Evolutionary conservation across 2,797 vertebrate species (phyloP).

Genomic region (Arctocebus calabarensis): DNA sequence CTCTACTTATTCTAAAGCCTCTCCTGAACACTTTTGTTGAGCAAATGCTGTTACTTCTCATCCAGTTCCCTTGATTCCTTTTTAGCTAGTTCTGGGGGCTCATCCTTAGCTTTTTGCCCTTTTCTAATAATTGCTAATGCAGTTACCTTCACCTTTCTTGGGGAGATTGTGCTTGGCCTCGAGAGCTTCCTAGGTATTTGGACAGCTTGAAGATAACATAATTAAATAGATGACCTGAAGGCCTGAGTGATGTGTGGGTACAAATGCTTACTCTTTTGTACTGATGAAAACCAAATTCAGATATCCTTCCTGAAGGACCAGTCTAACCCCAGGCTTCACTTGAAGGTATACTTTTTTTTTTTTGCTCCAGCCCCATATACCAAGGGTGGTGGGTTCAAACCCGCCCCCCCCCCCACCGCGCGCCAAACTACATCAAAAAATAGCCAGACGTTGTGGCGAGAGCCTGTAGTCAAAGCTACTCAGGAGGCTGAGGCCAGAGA

Average conservation of each 20-base stretch:
- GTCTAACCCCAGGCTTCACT: neutral
- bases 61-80: rapidly evolving
- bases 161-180: neutral
- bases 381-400: too few species aligned
- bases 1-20: neutral
- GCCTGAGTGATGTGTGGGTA: neutral
- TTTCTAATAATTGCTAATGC: neutral
- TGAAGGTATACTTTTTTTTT: too few species aligned
- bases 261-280: neutral
- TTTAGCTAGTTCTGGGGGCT: neutral
- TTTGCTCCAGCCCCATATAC: too few species aligned
- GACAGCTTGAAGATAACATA: neutral
- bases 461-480: too few species aligned
- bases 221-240: neutral
- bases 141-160: neutral
- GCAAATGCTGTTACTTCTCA: neutral
- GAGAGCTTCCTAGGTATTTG: neutral
- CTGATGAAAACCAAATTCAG: neutral
- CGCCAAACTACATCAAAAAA: too few species aligned
- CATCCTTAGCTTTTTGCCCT: too few species aligned
- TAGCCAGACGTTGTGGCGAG: too few species aligned
- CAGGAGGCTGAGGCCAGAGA: too few species aligned
- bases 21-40: neutral
- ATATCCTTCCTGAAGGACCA: neutral
- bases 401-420: too few species aligned